These are phyloP conservation scores for Trematomus loennbergii DNA, from an alignment of 2,113 vertebrate genomes.

Conservation along the genomic window DNA sequence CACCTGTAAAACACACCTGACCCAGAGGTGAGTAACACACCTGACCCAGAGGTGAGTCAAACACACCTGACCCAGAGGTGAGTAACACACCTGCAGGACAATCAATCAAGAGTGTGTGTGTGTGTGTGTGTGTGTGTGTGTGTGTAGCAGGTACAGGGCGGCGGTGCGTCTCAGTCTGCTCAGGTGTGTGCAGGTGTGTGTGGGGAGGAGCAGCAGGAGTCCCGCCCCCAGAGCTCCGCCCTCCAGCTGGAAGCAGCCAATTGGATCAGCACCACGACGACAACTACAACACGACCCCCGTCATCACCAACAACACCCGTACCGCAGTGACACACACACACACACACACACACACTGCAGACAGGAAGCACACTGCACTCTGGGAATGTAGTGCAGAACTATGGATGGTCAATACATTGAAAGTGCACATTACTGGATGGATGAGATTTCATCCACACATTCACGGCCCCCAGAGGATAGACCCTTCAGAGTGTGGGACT, in stretches of 20 bases:
- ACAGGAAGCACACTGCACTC: neutral
- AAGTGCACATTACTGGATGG: no score
- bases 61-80: no score
- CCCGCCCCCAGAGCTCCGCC: no score
- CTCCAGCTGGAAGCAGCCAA: slow-evolving; percentile 29
- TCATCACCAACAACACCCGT: slow-evolving; percentile 10
- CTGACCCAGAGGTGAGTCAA: no score
- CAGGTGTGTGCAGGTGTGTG: slow-evolving; percentile 6
- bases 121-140: neutral
- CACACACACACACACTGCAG: no score
- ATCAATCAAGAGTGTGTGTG: no score
- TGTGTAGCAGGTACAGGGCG: slow-evolving; percentile 53
- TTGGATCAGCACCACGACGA: neutral
- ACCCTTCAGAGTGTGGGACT: neutral
- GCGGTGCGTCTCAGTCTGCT: neutral
- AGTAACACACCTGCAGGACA: no score
- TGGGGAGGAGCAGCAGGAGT: neutral
- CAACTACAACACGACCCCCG: neutral
- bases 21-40: no score
- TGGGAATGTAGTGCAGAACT: slow-evolving; percentile 11
- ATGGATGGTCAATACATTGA: no score
- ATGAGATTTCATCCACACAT: no score
- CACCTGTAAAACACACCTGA: no score
- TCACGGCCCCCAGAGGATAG: neutral
- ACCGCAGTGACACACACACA: no score